Evolutionary conservation across 2,113 vertebrate species (phyloP), one percentile per base, ranked within the genome.

Genomic region (Eubucco bourcierii): DNA sequence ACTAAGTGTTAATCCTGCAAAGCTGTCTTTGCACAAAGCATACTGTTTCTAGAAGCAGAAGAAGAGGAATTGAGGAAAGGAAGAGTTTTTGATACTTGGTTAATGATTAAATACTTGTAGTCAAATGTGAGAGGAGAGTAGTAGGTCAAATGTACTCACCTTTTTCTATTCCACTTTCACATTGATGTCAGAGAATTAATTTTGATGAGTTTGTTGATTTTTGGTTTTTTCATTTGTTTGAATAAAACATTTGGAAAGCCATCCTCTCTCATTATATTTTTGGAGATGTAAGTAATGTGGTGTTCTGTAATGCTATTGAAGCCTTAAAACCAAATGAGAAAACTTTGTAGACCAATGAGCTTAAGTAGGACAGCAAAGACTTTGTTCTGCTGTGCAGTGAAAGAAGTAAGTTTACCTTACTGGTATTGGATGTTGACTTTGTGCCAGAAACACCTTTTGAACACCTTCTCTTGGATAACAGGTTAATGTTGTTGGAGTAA

Each of bases 331-430:
- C 90, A 84, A 95, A 80, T 82, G 85, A 93, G 79, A 44, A 44
- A 86, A 87, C 91, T 91, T 70, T 80, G 93, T 93, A 94, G 74
- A 81, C 47, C 79, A 72, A 90, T 87, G 93, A 95, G 75, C 64
- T 86, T 87, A 96, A 97, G 83, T 96, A 96, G 97, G 97, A 96
- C 97, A 97, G 90, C 87, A 94, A 74, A 95, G 90, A 89, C 94
- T 97, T 97, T 98, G 91, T 97, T 96, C 85, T 96, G 60, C 71
- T 91, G 55, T 85, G 89, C 67, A 72, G 81, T 95, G 78, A 90
- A 94, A 94, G 81, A 96, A 96, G 85, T 95, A n/a, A 44, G 64
- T 84, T 89, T 63, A 73, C 90, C 87, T 60, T 90, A 94, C 84
- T 73, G 66, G 60, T 81, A 44, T 55, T 96, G 88, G 75, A 61